phyloP scores from a whole-genome alignment of 2,888 invertebrate species.

The Rugalucina vietnamica region DNA sequence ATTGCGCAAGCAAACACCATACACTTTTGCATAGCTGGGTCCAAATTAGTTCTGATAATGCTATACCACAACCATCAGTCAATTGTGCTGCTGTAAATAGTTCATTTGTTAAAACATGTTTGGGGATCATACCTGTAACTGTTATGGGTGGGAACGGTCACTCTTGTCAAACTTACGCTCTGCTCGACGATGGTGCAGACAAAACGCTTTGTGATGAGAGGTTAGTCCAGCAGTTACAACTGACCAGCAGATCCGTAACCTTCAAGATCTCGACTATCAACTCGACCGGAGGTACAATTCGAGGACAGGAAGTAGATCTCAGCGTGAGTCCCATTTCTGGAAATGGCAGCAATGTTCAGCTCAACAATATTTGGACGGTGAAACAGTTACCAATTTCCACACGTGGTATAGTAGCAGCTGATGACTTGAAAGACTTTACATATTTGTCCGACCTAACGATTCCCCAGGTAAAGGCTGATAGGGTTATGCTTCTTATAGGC shows the following conservation, averaged over 20 bases:
- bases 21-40: conserved; percentile 33
- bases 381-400: conserved; percentile 18
- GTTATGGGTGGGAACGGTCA: conserved; percentile 11
- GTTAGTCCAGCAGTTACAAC: conserved; percentile 3
- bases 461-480: background rate
- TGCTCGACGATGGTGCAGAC: conserved; percentile 35
- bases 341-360: background rate
- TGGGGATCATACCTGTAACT: conserved; percentile 23
- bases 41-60: background rate
- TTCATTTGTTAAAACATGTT: background rate
- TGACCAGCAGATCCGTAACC: conserved; percentile 13
- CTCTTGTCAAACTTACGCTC: conserved; percentile 11
- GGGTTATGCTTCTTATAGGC: conserved; percentile 44
- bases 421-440: background rate
- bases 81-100: background rate
- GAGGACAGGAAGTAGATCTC: conserved; percentile 10
- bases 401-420: background rate
- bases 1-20: conserved; percentile 32
- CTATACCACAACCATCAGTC: background rate
- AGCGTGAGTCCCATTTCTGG: background rate
- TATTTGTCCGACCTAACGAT: background rate
- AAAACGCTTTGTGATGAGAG: conserved; percentile 38
- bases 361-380: conserved; percentile 24
- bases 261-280: conserved; percentile 6
- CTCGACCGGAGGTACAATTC: conserved; percentile 7